Evolutionary conservation across 2,113 vertebrate genomes (phyloP), one percentile per base, ranked within the genome.

Genomic region (Tetrao urogallus): DNA sequence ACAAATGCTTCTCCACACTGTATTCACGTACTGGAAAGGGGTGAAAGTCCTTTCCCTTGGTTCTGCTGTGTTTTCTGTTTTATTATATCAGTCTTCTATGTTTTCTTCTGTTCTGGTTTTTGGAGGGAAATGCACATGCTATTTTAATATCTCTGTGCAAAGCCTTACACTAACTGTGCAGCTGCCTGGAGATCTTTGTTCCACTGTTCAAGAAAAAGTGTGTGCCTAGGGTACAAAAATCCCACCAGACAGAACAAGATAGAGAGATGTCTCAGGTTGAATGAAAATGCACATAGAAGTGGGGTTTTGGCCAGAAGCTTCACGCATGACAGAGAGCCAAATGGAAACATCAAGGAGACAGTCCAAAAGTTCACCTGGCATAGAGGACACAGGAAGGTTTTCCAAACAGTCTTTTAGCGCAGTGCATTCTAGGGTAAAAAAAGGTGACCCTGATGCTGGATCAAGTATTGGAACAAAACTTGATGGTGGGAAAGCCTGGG

Each of bases 91-190:
- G 47, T 27, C 64, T 78, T 86, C 2, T 0, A 45, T 78, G 43
- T 54, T 89, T 67, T 86, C 47, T 92, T 84, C 70, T 48, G 38
- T 72, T 52, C 36, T 87, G 86, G 11, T n/a, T 86, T 88, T 89
- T 92, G 66, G 66, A 84, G 48, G 48, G 43, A 90, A 92, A 82
- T 25, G 43, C 48, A 84, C 48, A 52, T 63, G 54, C 57, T 92
- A 13, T 84, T 93, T 92, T 79, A 87, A 92, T 84, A 90, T 84
- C 30, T 30, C 36, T 66, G 13, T 82, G 57, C 65, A 6, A 2
- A 83, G 30, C 65, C 57, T 93, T 2, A 3, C 76, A 19, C 69
- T 61, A 47, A 74, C 52, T 88, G 25, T 86, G 69, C 2, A 5
- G 48, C 54, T 70, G 61, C 76, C 73, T 89, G 77, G 32, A 45